Percentiles rank a stretch among this genome's conserved stretches.
Evolutionary conservation across 2,888 invertebrate species (phyloP).

Genomic region (Trachelus stipa): DNA sequence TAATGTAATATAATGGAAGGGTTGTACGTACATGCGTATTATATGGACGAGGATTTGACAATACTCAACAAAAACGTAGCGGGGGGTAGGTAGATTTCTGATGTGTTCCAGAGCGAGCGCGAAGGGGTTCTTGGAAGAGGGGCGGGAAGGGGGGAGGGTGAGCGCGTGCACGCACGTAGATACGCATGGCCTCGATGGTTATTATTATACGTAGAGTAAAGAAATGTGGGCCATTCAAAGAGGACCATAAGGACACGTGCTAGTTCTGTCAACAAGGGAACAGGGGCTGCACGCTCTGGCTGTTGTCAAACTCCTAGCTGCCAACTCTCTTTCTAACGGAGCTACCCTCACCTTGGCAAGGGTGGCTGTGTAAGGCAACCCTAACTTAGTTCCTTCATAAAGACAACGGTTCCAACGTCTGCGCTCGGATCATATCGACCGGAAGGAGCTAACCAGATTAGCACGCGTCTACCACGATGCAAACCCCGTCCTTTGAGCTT

Average conservation of each 20-base stretch:
- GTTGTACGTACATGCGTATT: background rate
- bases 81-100: conserved; percentile 5
- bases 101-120: background rate
- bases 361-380: background rate
- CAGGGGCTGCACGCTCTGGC: conserved; percentile 12
- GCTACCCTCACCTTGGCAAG: background rate
- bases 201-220: conserved; percentile 26
- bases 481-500: background rate
- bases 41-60: conserved; percentile 20
- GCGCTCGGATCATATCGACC: conserved; percentile 1
- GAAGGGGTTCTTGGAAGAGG: conserved; percentile 26
- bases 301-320: conserved; percentile 28
- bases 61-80: conserved; percentile 15
- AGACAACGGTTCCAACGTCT: background rate
- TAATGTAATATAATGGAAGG: conserved; percentile 7
- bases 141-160: conserved; percentile 14
- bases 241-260: conserved; percentile 29
- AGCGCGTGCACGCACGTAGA: conserved; percentile 6
- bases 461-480: background rate
- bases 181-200: conserved; percentile 20
- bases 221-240: conserved; percentile 38
- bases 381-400: background rate
- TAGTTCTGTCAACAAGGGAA: conserved; percentile 28
- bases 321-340: conserved; percentile 14
- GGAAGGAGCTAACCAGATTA: background rate